Base-by-base conservation (phyloP, 2,888 invertebrate species). In the Incurvaria masculella region DNA sequence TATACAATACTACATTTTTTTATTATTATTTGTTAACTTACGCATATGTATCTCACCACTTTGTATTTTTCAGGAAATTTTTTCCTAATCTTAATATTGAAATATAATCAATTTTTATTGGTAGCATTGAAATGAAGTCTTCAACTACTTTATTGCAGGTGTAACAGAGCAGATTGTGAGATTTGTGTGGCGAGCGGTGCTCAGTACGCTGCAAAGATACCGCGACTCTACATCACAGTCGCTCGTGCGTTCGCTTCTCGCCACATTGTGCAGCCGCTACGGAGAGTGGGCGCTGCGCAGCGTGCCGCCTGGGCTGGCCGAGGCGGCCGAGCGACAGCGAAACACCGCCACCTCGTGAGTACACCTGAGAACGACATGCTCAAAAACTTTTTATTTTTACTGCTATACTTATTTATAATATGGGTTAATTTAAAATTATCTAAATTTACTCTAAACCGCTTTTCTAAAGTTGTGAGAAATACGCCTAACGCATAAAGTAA, bases 121-220 rank as follows among this genome's bases (percentile, higher is more conserved):
- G n/a, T n/a, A n/a, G n/a, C 27, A 27, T 27, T 8, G 27, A 11
- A 27, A 8, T 8, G 8, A 11, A 27, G 14, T 27, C 14, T 8
- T 41, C 10, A n/a, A 8, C 16, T 19, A 16, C 20, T 40, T 75
- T 72, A 6, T 14, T 6, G 14, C 61, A 94, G 94, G 86, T 53
- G 85, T 93, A 52, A 89, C 87, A 58, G 88, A 91, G 57, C 82
- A 83, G 57, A 87, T 88, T 48, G 82, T 93, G 42, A 84, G 86
- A 56, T 91, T 88, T 52, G 83, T 94, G 49, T 91, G 92, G 61
- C 87, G 89, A 61, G 82, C 88, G 49, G 71, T 94, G 57, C 84
- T 86, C 26, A 80, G 88, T 49, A 91, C 91, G 1, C 70, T 95
- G 54, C 87, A 87, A 51, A 82, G 90, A 56, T 95, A 94, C 63